Conservation (phyloP, 2,888 invertebrate species). For the Baccha elongata region DNA sequence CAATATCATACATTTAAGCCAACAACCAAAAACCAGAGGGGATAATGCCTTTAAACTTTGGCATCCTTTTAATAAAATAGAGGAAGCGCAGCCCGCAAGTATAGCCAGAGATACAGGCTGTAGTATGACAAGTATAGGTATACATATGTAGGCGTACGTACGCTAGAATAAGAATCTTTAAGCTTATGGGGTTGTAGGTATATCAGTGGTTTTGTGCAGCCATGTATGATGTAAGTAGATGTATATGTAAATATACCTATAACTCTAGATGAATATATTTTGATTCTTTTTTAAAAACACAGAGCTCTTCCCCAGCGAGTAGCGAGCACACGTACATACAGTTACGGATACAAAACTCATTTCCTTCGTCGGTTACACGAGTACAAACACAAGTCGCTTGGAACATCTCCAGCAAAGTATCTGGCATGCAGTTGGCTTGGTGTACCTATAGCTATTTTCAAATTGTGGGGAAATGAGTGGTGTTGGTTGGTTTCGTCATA, state of each 20-base stretch:
- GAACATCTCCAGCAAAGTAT: slow-evolving; percentile 47
- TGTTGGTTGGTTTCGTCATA: slow-evolving; percentile 31
- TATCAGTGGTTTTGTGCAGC: slow-evolving; percentile 44
- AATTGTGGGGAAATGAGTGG: background rate
- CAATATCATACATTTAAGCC: slow-evolving; percentile 39
- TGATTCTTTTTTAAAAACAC: slow-evolving; percentile 28
- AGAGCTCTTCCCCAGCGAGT: slow-evolving; percentile 8
- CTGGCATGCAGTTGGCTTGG: slow-evolving; percentile 28
- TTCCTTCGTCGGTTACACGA: slow-evolving; percentile 68
- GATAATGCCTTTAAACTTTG: slow-evolving; percentile 71
- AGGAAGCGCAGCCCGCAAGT: slow-evolving; percentile 54
- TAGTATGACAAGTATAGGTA: too few species aligned
- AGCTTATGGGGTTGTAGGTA: slow-evolving; percentile 7
- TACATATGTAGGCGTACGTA: too few species aligned
- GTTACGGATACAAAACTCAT: slow-evolving; percentile 66
- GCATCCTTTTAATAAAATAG: slow-evolving; percentile 70
- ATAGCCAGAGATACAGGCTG: slow-evolving; percentile 37
- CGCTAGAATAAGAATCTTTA: slow-evolving; percentile 45
- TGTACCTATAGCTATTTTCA: too few species aligned
- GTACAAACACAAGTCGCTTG: slow-evolving; percentile 47
- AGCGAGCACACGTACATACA: slow-evolving; percentile 39
- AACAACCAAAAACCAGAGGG: slow-evolving; percentile 59
- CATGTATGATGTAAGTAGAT: background rate
- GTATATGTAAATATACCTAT: slow-evolving; percentile 45
- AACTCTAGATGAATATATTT: too few species aligned